Conservation (phyloP, 2,888 invertebrate genomes). For the Desoria tigrina region DNA sequence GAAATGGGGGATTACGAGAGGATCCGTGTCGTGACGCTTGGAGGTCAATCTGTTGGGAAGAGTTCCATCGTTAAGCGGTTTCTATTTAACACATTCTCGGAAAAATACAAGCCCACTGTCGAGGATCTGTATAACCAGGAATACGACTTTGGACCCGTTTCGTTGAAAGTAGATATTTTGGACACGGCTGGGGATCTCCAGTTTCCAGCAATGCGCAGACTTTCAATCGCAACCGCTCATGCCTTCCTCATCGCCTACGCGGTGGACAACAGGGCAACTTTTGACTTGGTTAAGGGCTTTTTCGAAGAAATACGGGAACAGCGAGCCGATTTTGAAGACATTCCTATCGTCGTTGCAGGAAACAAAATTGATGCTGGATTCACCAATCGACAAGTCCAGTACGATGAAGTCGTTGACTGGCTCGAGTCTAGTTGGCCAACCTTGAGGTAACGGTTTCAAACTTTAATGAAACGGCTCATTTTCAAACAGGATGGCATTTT, state of each 20-base stretch:
- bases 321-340: slow-evolving; percentile 74
- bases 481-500: too few species aligned
- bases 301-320: slow-evolving; percentile 81
- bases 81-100: slow-evolving; percentile 75
- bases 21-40: slow-evolving; percentile 78
- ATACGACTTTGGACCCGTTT: slow-evolving; percentile 73
- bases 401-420: slow-evolving; percentile 81
- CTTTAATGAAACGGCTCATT: neutral
- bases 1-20: slow-evolving; percentile 73
- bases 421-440: slow-evolving; percentile 59
- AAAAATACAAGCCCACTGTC: slow-evolving; percentile 80
- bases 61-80: slow-evolving; percentile 80
- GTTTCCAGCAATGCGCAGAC: slow-evolving; percentile 85
- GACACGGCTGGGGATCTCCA: slow-evolving; percentile 84
- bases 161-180: slow-evolving; percentile 75
- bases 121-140: slow-evolving; percentile 85
- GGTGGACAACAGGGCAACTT: slow-evolving; percentile 72
- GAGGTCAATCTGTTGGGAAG: slow-evolving; percentile 79
- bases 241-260: slow-evolving; percentile 85
- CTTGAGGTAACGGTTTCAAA: slow-evolving; percentile 31
- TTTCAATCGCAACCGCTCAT: slow-evolving; percentile 75
- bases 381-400: slow-evolving; percentile 67
- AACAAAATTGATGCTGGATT: slow-evolving; percentile 74
- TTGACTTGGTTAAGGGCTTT: slow-evolving; percentile 71
- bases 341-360: slow-evolving; percentile 83